Percentiles rank a stretch among this genome's conserved stretches.
Evolutionary conservation across 2,888 invertebrate species (phyloP).

Genomic region (Cephus runcator): DNA sequence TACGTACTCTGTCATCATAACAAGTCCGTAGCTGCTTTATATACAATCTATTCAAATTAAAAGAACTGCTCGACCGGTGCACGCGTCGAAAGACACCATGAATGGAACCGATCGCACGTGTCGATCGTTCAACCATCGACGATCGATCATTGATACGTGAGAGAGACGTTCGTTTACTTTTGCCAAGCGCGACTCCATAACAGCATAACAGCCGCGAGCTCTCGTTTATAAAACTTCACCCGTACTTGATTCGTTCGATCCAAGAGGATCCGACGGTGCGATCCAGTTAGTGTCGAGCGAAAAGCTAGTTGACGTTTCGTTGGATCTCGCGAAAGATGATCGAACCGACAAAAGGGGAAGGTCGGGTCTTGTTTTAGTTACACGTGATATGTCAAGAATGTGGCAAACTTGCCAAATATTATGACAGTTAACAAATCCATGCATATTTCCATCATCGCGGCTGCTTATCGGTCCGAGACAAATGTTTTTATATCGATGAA

Average conservation of each 20-base stretch:
- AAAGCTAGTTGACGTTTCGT: neutral
- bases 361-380: neutral
- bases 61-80: neutral
- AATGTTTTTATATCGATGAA: neutral
- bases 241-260: neutral
- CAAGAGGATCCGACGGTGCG: neutral
- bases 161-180: neutral
- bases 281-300: neutral
- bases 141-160: neutral
- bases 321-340: neutral
- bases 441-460: neutral
- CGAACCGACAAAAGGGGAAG: too few species aligned
- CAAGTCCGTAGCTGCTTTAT: neutral
- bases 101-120: neutral
- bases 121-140: neutral
- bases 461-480: neutral
- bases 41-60: neutral
- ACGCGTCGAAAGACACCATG: neutral
- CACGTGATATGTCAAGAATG: neutral
- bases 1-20: neutral
- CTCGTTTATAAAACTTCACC: neutral
- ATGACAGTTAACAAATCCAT: constrained; percentile 12
- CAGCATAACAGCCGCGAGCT: neutral
- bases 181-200: neutral
- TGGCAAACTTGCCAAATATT: neutral